These are phyloP conservation scores for Acanthisitta chloris DNA, from an alignment of 2,113 vertebrate genomes.

Conservation along the genomic window DNA sequence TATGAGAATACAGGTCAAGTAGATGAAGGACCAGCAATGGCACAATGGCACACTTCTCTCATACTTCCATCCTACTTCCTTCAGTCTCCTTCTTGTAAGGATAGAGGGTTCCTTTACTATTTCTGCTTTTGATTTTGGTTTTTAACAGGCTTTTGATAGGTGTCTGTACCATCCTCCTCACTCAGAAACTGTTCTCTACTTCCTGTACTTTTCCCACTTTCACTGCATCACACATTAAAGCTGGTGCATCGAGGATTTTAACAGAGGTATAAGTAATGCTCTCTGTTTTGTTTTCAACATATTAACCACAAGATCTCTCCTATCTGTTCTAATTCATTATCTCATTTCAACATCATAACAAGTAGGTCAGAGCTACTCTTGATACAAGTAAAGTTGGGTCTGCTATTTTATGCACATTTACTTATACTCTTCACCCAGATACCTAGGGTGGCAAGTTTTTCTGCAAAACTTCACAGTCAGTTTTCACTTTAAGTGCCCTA, in stretches of 20 bases:
- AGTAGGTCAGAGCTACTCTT: neutral
- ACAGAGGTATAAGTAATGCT: neutral
- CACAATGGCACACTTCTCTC: neutral
- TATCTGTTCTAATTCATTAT: neutral
- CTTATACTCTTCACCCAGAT: neutral
- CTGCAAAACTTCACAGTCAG: neutral
- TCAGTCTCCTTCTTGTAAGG: neutral
- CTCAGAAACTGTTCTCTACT: neutral
- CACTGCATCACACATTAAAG: neutral
- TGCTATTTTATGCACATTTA: neutral
- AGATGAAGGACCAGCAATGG: neutral
- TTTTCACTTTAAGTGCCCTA: neutral
- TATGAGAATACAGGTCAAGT: neutral
- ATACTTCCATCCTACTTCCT: neutral
- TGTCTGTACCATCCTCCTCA: neutral
- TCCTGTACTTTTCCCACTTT: neutral
- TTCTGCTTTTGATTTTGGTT: neutral
- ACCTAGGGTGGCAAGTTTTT: neutral
- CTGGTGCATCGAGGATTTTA: neutral
- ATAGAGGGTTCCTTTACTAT: neutral
- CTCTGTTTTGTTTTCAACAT: neutral
- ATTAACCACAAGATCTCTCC: neutral
- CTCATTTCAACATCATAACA: neutral
- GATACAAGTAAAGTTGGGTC: neutral
- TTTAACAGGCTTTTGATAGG: neutral